These are phyloP conservation scores for Drosophila falleni DNA, from an alignment of 2,888 invertebrate genomes.

Conservation along the genomic window DNA sequence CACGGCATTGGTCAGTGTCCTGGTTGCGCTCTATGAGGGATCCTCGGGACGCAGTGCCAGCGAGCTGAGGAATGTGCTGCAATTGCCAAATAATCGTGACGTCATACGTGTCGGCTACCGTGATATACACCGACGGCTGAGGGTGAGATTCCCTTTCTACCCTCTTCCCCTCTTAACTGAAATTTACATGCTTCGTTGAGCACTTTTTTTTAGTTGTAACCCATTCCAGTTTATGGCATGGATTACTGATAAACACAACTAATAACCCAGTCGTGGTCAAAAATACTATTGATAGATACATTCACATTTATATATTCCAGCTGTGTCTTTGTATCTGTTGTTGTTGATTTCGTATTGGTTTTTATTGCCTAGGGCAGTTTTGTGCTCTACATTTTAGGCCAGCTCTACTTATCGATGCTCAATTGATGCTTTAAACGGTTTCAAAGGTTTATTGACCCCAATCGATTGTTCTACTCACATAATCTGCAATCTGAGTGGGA, in stretches of 20 bases:
- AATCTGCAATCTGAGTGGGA: constrained; percentile 48
- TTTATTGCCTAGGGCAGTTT: constrained; percentile 9
- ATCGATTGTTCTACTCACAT: constrained; percentile 31
- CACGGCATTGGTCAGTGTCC: constrained; percentile 92
- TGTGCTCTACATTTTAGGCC: constrained; percentile 36
- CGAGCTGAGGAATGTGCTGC: constrained; percentile 90
- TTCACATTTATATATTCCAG: constrained; percentile 9
- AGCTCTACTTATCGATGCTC: constrained; percentile 40
- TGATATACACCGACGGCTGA: constrained; percentile 92
- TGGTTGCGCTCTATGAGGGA: constrained; percentile 92
- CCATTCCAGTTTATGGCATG: constrained; percentile 8
- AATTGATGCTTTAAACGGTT: constrained; percentile 48
- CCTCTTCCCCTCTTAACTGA: constrained; percentile 7
- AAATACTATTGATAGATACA: constrained; percentile 30
- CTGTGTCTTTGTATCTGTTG: neutral
- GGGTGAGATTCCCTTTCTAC: constrained; percentile 87
- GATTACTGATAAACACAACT: constrained; percentile 52
- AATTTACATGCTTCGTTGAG: constrained; percentile 70
- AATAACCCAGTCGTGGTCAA: constrained; percentile 12
- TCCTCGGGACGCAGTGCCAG: constrained; percentile 90
- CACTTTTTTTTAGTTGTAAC: constrained; percentile 37
- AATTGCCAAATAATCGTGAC: constrained; percentile 90
- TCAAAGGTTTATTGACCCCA: constrained; percentile 66
- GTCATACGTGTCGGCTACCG: constrained; percentile 92
- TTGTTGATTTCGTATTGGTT: neutral